Evolutionary conservation across 2,113 vertebrate genomes (phyloP).

Genomic region (Psammodynastes pulverulentus): DNA sequence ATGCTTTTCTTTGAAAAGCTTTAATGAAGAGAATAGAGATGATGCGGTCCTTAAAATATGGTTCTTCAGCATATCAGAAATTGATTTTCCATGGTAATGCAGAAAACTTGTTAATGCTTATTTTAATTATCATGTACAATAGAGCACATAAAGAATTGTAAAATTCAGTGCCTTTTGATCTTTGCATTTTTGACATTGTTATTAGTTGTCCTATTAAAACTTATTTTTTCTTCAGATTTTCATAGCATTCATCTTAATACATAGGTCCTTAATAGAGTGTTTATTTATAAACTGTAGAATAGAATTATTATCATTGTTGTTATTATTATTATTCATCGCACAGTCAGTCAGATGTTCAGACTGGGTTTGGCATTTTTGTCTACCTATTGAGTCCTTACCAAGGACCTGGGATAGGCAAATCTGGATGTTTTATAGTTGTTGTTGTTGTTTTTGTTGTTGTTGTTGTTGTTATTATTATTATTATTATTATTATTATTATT

Average conservation of each 20-base stretch:
- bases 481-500: too few relatives aligned
- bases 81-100: constrained; percentile 34
- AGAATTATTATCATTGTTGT: too few relatives aligned
- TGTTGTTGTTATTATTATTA: too few relatives aligned
- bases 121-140: constrained; percentile 2
- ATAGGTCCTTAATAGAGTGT: constrained; percentile 44
- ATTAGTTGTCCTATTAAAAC: constrained; percentile 30
- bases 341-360: too few relatives aligned
- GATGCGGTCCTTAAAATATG: constrained; percentile 45
- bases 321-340: too few relatives aligned
- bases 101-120: background rate
- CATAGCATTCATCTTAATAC: constrained; percentile 44
- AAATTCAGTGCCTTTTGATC: constrained; percentile 46
- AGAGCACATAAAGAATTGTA: constrained; percentile 20
- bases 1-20: constrained; percentile 64
- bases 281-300: constrained; percentile 32
- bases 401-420: too few relatives aligned
- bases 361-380: too few relatives aligned
- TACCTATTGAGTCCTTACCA: too few relatives aligned
- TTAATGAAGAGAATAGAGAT: constrained; percentile 61
- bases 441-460: too few relatives aligned
- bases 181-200: constrained; percentile 26
- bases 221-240: constrained; percentile 30
- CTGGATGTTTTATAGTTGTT: too few relatives aligned
- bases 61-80: constrained; percentile 33